Evolutionary conservation across 2,797 vertebrate genomes (phyloP), one percentile per base, ranked within the genome.

Genomic region (Erithacus rubecula): DNA sequence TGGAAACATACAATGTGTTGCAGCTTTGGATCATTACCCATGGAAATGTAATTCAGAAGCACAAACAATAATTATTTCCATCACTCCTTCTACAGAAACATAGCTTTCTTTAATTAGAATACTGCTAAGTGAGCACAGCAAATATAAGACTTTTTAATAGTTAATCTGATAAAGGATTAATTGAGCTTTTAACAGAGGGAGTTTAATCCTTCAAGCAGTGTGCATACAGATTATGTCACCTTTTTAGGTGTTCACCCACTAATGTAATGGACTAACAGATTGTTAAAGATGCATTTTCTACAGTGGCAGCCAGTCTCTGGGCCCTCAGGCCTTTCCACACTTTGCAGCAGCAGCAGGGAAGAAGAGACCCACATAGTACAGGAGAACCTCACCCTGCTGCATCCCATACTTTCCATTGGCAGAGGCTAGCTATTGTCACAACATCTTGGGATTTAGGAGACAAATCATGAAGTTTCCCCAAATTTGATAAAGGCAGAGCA

Each of bases 31-130:
- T 96, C 95, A 97, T 95, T 97, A 97, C 68, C 81, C 90, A 80
- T 68, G 76, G 89, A 96, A 96, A 97, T 94, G 95, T 97, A 96
- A 97, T 96, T 92, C 93, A 46, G 91, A 94, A 95, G 78, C 93
- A 92, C 85, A 96, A 97, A 92, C 63, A 95, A 87, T 84, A 89
- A 96, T 83, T 96, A 80, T 90, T 97, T 81, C 87, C 21, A 19
- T 83, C 94, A 91, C 37, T 89, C 59, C 52, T 93, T 96, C 95
- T 84, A 93, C 74, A 8, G 59, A 96, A 93, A 93, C 92, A 88
- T 30, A 90, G n/a, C n/a, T 90, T 90, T 62, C 75, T 96, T 80
- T 85, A 90, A 93, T 93, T 71, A 96, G 77, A 93, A 84, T 91
- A 92, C 47, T 93, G 95, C 47, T 55, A 96, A 85, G 64, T 68